Percentiles rank a stretch among this genome's conserved stretches.
Conservation (phyloP, 1,140 invertebrate genomes). For the Tetramorium alpestre region DNA sequence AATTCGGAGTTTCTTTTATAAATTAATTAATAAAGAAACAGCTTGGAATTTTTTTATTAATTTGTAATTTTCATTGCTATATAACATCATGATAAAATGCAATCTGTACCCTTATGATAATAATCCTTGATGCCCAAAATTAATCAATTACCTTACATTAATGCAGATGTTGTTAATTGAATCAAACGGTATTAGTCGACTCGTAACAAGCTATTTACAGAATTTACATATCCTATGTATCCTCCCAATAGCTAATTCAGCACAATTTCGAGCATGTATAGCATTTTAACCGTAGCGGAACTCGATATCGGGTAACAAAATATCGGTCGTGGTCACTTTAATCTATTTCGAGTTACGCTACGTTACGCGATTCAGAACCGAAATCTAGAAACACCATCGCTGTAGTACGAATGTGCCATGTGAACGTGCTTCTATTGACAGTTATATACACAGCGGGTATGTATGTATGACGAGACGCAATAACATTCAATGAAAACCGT, state of each 20-base stretch:
- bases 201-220: constrained; percentile 32
- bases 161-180: constrained; percentile 24
- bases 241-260: constrained; percentile 50
- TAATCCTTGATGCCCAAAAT: neutral
- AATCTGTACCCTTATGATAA: neutral
- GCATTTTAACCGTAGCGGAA: constrained; percentile 4
- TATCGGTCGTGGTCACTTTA: constrained; percentile 48
- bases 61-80: neutral
- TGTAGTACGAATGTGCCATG: neutral
- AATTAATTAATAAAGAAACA: too few species aligned
- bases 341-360: constrained; percentile 19
- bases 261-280: constrained; percentile 32
- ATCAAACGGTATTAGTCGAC: neutral
- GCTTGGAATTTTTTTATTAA: neutral
- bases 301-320: constrained; percentile 40
- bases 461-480: neutral
- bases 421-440: neutral
- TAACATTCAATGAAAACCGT: neutral
- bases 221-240: constrained; percentile 18
- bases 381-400: constrained; percentile 20
- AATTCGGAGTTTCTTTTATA: too few species aligned
- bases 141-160: constrained; percentile 1
- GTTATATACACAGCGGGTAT: neutral
- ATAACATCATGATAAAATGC: neutral
- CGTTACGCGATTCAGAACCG: neutral